Base-by-base conservation (phyloP, 2,888 invertebrate species). In the Taenaris catops region DNA sequence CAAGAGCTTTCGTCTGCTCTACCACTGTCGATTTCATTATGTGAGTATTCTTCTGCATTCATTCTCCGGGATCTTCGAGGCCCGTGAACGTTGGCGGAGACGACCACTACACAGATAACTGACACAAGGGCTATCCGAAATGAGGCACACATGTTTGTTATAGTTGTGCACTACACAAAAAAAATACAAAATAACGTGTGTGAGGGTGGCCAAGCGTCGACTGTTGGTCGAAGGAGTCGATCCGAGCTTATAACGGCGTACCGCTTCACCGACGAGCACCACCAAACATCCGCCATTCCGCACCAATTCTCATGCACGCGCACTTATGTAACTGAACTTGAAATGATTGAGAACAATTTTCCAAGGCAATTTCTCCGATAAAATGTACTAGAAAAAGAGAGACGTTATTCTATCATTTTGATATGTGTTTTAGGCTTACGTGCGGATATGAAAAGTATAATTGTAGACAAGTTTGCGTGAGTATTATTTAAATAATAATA, bases 271-370 rank as follows among this genome's bases (percentile, higher is more conserved):
- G 80, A 72, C 67, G 74, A 70, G 75, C 79, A 74, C 75, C 80
- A 79, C 75, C 80, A 74, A 78, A 81, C 83, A 87, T 87, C 87
- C 87, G 87, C 84, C 73, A 86, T 87, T 87, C 87, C 83, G 87
- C 87, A 84, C 87, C 73, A 84, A 72, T 87, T 87, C 87, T 74
- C 74, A 66, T 57, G 72, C 83, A 84, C 81, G 80, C 83, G 76
- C 63, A 69, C 86, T 87, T 87, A 87, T 56, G 81, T 87, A 87
- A 87, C 79, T 83, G 86, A 86, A 87, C 87, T 87, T 87, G 84
- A 87, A 86, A 86, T 84, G 72, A 79, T 81, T 75, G 65, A 79
- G 79, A 83, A 83, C 73, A 69, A 76, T 86, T 87, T 87, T 86
- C 86, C 81, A 87, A 81, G 75, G 69, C 71, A 86, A 86, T 87